Conservation (phyloP, 2,113 vertebrate species). For the Leiothrix lutea region DNA sequence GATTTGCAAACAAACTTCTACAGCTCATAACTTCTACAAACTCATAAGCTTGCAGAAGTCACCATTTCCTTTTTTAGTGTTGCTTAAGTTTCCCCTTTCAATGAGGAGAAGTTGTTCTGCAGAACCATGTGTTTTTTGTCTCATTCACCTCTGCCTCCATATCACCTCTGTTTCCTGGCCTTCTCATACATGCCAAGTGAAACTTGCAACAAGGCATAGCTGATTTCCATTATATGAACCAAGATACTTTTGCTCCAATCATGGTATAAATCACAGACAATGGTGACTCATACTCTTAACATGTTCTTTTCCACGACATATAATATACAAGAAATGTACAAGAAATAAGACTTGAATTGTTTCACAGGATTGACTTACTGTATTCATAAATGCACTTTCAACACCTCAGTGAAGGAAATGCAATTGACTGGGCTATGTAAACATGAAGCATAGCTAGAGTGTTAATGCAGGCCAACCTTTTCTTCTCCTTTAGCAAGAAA, state of each 20-base stretch:
- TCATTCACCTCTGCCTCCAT: neutral
- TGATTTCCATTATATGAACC: neutral
- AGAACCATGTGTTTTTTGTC: neutral
- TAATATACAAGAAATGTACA: neutral
- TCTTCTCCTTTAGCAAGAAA: slow-evolving; percentile 16
- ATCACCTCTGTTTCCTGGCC: neutral
- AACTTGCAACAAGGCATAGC: neutral
- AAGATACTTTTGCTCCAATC: neutral
- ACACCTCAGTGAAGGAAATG: neutral
- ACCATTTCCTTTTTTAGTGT: neutral
- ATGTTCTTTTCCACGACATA: neutral
- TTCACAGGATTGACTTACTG: neutral
- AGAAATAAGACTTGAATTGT: neutral
- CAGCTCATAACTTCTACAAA: neutral
- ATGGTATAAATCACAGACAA: neutral
- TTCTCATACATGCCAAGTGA: neutral
- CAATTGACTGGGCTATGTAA: neutral
- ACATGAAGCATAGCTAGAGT: neutral
- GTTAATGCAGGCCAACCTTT: neutral
- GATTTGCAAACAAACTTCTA: neutral
- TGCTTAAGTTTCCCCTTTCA: neutral
- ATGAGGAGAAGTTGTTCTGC: neutral
- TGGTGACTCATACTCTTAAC: neutral
- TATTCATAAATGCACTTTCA: neutral
- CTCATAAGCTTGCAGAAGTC: neutral